Evolutionary conservation across 1,140 invertebrate genomes (phyloP).

Genomic region (Drosophila varians): DNA sequence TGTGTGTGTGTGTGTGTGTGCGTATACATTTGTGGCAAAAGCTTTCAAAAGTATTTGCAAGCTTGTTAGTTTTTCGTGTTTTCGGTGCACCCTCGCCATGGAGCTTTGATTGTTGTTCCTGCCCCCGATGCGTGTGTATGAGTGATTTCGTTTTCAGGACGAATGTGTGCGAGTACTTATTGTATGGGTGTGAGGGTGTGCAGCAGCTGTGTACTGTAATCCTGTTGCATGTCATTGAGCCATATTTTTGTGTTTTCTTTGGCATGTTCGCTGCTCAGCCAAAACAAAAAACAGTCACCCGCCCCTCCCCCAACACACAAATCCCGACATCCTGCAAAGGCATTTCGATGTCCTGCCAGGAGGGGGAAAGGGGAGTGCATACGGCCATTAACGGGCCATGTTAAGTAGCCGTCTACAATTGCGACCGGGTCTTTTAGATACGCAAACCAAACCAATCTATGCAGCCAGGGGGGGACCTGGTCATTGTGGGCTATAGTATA

Average conservation of each 20-base stretch:
- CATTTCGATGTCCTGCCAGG: constrained; percentile 51
- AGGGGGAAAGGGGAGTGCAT: not conserved
- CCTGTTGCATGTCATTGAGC: constrained; percentile 79
- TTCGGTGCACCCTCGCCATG: constrained; percentile 52
- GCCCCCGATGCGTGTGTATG: constrained; percentile 1
- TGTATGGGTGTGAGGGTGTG: constrained; percentile 9
- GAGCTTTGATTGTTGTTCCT: constrained; percentile 35
- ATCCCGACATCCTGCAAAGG: constrained; percentile 51
- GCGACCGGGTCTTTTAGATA: not conserved
- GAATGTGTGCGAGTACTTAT: not conserved
- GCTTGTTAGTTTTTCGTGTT: constrained; percentile 70
- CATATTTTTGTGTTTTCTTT: constrained; percentile 72
- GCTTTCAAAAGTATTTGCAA: constrained; percentile 78
- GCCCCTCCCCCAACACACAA: too few species aligned
- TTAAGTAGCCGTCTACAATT: constrained; percentile 27
- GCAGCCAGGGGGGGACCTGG: not conserved
- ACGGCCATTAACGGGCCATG: constrained; percentile 29
- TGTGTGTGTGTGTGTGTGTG: constrained; percentile 36
- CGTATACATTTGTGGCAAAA: constrained; percentile 76
- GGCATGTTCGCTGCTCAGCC: constrained; percentile 55
- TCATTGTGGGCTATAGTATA: constrained; percentile 9
- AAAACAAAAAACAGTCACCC: constrained; percentile 18
- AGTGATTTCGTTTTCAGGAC: not conserved
- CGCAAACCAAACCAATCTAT: constrained; percentile 5
- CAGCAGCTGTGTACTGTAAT: constrained; percentile 36